phyloP scores from a whole-genome alignment of 30 jellyfish, hydroid and myxozoan genomes.

The Nemopilema nomurai region DNA sequence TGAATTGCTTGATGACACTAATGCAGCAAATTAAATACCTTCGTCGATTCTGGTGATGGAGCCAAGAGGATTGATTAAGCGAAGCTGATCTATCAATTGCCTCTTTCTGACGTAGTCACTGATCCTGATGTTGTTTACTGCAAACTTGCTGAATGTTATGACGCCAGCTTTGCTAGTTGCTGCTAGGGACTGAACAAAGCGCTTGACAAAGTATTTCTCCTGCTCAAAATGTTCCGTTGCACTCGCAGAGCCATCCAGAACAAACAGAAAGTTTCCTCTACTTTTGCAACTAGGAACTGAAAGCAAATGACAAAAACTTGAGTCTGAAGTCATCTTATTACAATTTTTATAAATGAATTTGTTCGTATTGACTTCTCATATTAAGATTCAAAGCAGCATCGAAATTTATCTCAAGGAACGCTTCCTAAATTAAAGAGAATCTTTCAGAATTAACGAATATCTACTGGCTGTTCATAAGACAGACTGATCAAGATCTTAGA shows the following conservation, averaged over 20 bases:
- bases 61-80: constrained; percentile 30
- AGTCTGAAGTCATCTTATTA: too few relatives aligned
- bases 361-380: too few relatives aligned
- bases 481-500: too few relatives aligned
- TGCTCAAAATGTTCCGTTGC: constrained; percentile 3
- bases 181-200: constrained; percentile 24
- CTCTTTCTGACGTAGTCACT: constrained; percentile 14
- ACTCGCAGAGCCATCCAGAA: constrained; percentile 71
- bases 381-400: too few relatives aligned
- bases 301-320: too few relatives aligned
- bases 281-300: constrained; percentile 56
- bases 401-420: too few relatives aligned
- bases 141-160: constrained; percentile 42
- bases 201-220: constrained; percentile 47
- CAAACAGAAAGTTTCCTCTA: constrained; percentile 52
- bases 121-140: constrained; percentile 8
- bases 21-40: constrained; percentile 29
- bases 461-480: too few relatives aligned
- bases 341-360: too few relatives aligned
- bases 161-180: constrained; percentile 52
- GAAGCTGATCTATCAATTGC: constrained; percentile 19
- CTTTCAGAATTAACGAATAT: too few relatives aligned
- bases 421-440: too few relatives aligned
- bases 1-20: background rate
- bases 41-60: constrained; percentile 69